Evolutionary conservation across 2,797 vertebrate species (phyloP).

Genomic region (Karalla daura): DNA sequence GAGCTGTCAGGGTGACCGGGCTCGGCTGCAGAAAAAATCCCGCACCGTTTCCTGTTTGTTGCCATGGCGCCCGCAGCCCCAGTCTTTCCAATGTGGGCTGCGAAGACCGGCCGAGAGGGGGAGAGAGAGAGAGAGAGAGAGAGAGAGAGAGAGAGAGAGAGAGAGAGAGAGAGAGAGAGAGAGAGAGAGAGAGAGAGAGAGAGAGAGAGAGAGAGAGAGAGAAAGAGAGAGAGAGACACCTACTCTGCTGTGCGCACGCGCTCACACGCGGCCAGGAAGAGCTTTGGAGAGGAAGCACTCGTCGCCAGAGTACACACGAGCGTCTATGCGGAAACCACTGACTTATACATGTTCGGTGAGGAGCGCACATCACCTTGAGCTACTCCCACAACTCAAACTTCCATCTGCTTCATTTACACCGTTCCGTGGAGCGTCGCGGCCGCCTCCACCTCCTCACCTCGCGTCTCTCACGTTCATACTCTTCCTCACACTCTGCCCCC

Average conservation of each 20-base stretch:
- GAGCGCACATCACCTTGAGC: neutral
- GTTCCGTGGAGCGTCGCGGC: neutral
- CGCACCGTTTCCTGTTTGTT: conserved; percentile 73
- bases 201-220: no score
- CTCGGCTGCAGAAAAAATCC: conserved; percentile 61
- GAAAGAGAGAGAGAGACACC: no score
- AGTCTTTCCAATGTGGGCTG: conserved; percentile 64
- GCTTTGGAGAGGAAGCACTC: conserved; percentile 4
- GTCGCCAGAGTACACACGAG: conserved; percentile 54
- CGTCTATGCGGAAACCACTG: conserved; percentile 52
- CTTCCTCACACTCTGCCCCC: conserved; percentile 40
- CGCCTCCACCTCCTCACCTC: conserved; percentile 22
- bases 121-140: no score
- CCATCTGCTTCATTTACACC: neutral
- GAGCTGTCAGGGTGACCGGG: conserved; percentile 60
- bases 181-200: no score
- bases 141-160: no score
- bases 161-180: no score
- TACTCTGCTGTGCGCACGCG: conserved; percentile 46
- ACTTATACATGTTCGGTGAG: conserved; percentile 51
- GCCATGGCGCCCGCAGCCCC: conserved; percentile 56
- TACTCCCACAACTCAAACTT: neutral
- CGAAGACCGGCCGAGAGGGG: no score
- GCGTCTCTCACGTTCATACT: conserved; percentile 58
- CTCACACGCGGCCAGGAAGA: conserved; percentile 2